phyloP scores from a whole-genome alignment of 2,113 vertebrate species.

The Syrrhaptes paradoxus region DNA sequence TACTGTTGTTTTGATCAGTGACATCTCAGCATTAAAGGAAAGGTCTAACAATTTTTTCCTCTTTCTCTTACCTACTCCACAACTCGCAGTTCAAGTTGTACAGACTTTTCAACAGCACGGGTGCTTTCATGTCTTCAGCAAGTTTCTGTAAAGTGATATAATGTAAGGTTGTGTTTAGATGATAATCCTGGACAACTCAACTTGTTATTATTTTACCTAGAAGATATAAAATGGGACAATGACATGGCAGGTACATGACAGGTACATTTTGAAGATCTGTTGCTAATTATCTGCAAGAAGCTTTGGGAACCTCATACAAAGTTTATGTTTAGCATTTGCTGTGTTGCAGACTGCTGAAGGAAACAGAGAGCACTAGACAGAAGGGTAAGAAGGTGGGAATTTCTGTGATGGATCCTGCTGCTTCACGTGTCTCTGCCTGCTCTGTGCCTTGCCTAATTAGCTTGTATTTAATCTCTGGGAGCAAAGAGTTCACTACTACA shows the following conservation, averaged over 20 bases:
- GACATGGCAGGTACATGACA: neutral
- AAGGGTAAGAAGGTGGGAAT: neutral
- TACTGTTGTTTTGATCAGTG: neutral
- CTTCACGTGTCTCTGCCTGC: neutral
- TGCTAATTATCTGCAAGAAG: neutral
- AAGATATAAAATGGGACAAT: neutral
- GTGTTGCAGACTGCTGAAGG: neutral
- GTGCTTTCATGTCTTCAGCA: neutral
- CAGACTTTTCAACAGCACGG: neutral
- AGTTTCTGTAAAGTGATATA: neutral
- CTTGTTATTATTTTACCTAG: neutral
- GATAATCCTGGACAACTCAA: neutral
- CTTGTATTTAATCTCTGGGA: neutral
- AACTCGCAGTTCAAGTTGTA: neutral
- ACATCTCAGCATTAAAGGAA: neutral
- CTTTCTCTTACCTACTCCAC: neutral
- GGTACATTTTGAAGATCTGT: neutral
- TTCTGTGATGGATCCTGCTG: neutral
- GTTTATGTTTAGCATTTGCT: neutral
- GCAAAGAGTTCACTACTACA: neutral
- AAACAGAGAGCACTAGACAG: neutral
- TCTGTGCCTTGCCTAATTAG: neutral
- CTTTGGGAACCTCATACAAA: neutral
- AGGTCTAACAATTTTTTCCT: neutral
- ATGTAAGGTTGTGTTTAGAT: neutral